Percentiles rank a stretch among this genome's conserved stretches.
Conservation (phyloP, 1,140 invertebrate species). For the Drosophila murphyi region DNA sequence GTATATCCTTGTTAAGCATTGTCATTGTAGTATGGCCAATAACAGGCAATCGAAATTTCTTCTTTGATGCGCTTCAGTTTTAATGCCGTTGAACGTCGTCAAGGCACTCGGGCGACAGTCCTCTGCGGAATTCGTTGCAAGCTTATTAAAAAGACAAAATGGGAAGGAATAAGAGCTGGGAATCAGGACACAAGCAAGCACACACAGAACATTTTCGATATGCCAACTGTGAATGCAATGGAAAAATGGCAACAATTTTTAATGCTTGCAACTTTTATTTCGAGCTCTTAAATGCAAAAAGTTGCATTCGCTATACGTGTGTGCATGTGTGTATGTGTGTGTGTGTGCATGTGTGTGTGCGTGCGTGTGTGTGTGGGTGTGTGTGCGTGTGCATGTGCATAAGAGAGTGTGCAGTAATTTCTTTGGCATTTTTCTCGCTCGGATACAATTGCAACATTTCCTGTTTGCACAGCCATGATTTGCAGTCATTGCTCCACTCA, state of each 20-base stretch:
- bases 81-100: constrained; percentile 36
- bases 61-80: constrained; percentile 30
- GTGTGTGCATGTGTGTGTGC: too few relatives aligned
- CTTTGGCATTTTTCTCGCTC: constrained; percentile 43
- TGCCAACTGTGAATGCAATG: constrained; percentile 70
- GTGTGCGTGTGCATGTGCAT: neutral
- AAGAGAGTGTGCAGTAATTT: constrained; percentile 14
- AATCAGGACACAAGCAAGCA: constrained; percentile 19
- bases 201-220: constrained; percentile 47
- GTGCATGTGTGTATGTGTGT: neutral
- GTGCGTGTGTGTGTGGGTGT: constrained; percentile 8
- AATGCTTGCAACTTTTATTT: constrained; percentile 79
- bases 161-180: constrained; percentile 33
- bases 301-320: constrained; percentile 6
- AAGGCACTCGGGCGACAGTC: constrained; percentile 36
- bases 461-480: constrained; percentile 78
- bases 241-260: constrained; percentile 80
- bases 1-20: neutral
- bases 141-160: constrained; percentile 57
- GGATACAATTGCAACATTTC: constrained; percentile 63
- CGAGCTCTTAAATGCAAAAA: constrained; percentile 75
- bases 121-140: constrained; percentile 47
- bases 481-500: constrained; percentile 44
- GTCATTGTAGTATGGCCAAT: constrained; percentile 14
- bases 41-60: constrained; percentile 26